Conservation (phyloP, 1,140 invertebrate species). For the Choristoneura fumiferana region DNA sequence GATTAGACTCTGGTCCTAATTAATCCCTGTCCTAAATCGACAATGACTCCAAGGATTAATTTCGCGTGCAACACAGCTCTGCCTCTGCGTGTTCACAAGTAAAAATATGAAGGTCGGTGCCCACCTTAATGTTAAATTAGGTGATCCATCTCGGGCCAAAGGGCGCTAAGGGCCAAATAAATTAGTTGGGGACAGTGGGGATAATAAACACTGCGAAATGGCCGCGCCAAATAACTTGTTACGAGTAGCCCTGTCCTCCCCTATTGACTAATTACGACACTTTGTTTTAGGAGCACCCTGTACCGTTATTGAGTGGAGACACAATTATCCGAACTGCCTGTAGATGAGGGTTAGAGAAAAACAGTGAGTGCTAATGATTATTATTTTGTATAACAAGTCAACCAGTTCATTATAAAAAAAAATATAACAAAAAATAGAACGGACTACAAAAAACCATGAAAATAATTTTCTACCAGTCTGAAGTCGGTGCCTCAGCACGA, state of each 20-base stretch:
- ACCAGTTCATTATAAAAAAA: no score
- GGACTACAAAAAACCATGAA: no score
- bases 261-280: slow-evolving; percentile 64
- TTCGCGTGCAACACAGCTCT: no score
- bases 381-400: no score
- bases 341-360: no score
- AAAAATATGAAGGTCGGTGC: slow-evolving; percentile 30
- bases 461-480: no score
- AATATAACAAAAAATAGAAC: no score
- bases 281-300: slow-evolving; percentile 45
- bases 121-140: slow-evolving; percentile 72
- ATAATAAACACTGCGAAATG: slow-evolving; percentile 67
- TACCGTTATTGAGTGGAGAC: slow-evolving; percentile 17
- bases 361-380: no score
- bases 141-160: slow-evolving; percentile 66
- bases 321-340: neutral
- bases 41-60: no score
- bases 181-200: slow-evolving; percentile 70
- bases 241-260: slow-evolving; percentile 52
- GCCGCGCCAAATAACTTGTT: slow-evolving; percentile 64
- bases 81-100: slow-evolving; percentile 11
- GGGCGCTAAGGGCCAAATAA: slow-evolving; percentile 68
- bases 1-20: no score
- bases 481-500: no score
- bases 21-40: no score